Evolutionary conservation across 2,888 invertebrate species (phyloP).

Genomic region (Lottia gigantea): DNA sequence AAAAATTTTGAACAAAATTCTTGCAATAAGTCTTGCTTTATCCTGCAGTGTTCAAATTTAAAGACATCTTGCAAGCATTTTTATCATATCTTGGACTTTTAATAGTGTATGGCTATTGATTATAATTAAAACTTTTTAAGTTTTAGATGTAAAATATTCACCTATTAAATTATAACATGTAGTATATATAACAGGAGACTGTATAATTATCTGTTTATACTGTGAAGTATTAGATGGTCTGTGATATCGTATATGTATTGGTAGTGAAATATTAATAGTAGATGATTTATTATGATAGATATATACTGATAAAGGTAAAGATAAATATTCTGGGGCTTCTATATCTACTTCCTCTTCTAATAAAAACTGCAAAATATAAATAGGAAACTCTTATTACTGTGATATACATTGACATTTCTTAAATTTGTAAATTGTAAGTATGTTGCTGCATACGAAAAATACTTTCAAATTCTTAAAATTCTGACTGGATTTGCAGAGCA

Average conservation of each 20-base stretch:
- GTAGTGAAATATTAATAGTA: conserved; percentile 34
- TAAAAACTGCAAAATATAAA: conserved; percentile 37
- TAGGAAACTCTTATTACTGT: neutral
- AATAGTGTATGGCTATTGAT: too few species aligned
- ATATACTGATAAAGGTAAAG: conserved; percentile 33
- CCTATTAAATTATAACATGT: conserved; percentile 14
- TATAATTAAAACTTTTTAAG: too few species aligned
- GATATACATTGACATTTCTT: too few species aligned
- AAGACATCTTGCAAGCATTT: too few species aligned
- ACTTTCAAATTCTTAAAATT: too few species aligned
- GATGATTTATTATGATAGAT: conserved; percentile 33
- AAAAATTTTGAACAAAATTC: too few species aligned
- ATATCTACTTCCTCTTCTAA: conserved; percentile 41
- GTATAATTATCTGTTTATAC: conserved; percentile 28
- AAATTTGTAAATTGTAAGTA: too few species aligned
- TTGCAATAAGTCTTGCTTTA: too few species aligned
- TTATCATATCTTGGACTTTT: too few species aligned
- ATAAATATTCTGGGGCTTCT: conserved; percentile 50
- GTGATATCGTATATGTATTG: conserved; percentile 55
- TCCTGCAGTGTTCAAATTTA: too few species aligned
- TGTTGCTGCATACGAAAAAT: too few species aligned
- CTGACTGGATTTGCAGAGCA: too few species aligned
- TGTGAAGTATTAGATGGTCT: conserved; percentile 29
- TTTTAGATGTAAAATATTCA: neutral
- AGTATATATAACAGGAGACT: conserved; percentile 32